Percentiles rank a stretch among this genome's conserved stretches.
phyloP scores from a whole-genome alignment of 2,113 vertebrate species.

The Micromys minutus region DNA sequence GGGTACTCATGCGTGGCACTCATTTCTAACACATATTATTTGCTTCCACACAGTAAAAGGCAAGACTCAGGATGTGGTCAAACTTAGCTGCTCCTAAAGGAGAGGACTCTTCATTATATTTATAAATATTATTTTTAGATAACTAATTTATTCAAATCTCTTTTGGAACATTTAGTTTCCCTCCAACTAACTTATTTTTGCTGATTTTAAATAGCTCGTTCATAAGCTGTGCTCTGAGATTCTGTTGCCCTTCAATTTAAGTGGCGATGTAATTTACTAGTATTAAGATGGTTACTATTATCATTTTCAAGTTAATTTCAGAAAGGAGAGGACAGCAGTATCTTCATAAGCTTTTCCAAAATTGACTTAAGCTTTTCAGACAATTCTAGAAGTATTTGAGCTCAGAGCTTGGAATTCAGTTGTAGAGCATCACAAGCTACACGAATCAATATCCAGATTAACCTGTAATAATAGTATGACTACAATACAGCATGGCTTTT shows the following conservation, averaged over 20 bases:
- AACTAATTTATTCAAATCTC: neutral
- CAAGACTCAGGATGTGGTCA: neutral
- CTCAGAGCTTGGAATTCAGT: neutral
- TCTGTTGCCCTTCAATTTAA: neutral
- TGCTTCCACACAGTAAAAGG: neutral
- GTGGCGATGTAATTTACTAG: neutral
- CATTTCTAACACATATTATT: accelerated
- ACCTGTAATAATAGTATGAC: neutral
- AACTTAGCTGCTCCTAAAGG: neutral
- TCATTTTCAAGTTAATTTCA: slow-evolving; percentile 10
- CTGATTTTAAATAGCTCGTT: neutral
- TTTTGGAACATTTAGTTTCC: neutral
- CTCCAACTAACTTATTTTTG: neutral
- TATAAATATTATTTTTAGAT: neutral
- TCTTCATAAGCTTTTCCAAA: neutral
- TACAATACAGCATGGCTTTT: neutral
- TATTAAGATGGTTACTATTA: neutral
- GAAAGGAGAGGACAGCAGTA: neutral
- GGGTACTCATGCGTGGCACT: neutral
- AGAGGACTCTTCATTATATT: neutral
- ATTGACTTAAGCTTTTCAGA: neutral
- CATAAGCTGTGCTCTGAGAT: neutral
- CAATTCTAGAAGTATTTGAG: neutral
- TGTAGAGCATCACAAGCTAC: neutral
- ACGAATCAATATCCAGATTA: neutral